A percentile compares a stretch with the other conserved stretches of the same genome.
These are phyloP conservation scores for Phoenicopterus ruber DNA, from an alignment of 2,113 vertebrate species.

Conservation along the genomic window DNA sequence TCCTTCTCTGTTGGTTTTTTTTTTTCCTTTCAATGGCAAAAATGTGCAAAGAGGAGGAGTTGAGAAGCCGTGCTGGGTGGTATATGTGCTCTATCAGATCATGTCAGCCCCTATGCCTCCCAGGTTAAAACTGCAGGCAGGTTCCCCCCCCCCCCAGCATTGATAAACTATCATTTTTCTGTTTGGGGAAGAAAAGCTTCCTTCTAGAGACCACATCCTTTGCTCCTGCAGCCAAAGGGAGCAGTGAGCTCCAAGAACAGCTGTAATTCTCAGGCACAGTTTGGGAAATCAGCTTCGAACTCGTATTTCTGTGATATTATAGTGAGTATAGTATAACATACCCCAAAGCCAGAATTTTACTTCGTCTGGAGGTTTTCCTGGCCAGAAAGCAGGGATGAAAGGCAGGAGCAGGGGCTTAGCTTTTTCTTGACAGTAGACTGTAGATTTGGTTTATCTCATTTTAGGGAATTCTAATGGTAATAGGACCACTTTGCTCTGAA, in stretches of 20 bases:
- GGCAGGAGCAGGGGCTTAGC: rapidly evolving
- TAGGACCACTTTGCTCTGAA: neutral
- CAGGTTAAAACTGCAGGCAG: neutral
- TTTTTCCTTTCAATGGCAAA: neutral
- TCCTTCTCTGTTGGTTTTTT: neutral
- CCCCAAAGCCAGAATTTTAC: neutral
- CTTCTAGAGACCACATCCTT: neutral
- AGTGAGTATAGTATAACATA: neutral
- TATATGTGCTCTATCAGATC: too few species aligned
- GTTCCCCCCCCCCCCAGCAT: neutral
- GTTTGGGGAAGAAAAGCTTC: neutral
- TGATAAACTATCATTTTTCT: neutral
- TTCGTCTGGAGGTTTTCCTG: neutral
- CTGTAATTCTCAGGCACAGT: neutral
- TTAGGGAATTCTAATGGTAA: neutral
- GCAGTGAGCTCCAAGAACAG: neutral
- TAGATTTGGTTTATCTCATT: neutral
- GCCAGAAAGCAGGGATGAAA: neutral
- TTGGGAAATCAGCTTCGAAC: neutral
- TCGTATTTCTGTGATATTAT: neutral
- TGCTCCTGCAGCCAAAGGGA: neutral
- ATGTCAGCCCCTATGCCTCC: rapidly evolving
- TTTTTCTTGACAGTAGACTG: neutral
- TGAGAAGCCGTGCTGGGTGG: neutral
- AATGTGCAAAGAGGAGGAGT: neutral